phyloP scores from a whole-genome alignment of 92 coral and sea anemone species.

The Epizoanthus fatuus region DNA sequence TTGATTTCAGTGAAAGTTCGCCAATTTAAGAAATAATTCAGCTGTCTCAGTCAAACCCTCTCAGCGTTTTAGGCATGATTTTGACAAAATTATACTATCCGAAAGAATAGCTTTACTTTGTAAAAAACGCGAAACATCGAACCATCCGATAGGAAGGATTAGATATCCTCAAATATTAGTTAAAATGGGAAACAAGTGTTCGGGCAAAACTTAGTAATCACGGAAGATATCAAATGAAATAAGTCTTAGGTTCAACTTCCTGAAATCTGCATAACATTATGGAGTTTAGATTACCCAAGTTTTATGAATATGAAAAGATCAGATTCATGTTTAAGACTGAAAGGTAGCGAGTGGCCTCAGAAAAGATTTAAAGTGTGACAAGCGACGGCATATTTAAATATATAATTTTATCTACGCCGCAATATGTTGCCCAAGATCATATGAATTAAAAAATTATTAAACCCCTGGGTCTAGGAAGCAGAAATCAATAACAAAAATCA shows the following conservation, averaged over 20 bases:
- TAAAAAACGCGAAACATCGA: background rate
- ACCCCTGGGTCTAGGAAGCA: conserved; percentile 43
- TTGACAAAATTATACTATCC: too few species aligned
- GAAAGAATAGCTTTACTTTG: too few species aligned
- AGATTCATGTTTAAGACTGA: background rate
- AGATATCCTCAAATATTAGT: background rate
- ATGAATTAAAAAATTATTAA: conserved; percentile 40
- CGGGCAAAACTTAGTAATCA: background rate
- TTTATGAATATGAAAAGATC: conserved; percentile 25
- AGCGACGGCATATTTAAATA: conserved; percentile 3
- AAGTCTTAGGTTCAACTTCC: conserved; percentile 21
- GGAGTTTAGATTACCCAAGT: conserved; percentile 12
- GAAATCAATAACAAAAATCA: conserved; percentile 35
- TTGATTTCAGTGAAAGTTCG: conserved; percentile 87
- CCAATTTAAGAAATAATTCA: conserved; percentile 67
- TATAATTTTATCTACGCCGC: background rate
- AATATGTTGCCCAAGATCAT: conserved; percentile 2
- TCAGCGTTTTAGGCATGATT: background rate
- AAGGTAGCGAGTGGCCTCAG: background rate
- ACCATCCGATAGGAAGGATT: background rate
- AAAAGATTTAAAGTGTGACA: background rate
- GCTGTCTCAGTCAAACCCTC: conserved; percentile 68
- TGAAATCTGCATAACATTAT: conserved; percentile 26
- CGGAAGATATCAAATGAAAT: background rate
- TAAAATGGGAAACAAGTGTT: conserved; percentile 4